Evolutionary conservation across 2,113 vertebrate genomes (phyloP), one percentile per base, ranked within the genome.

Genomic region (Numenius arquata): DNA sequence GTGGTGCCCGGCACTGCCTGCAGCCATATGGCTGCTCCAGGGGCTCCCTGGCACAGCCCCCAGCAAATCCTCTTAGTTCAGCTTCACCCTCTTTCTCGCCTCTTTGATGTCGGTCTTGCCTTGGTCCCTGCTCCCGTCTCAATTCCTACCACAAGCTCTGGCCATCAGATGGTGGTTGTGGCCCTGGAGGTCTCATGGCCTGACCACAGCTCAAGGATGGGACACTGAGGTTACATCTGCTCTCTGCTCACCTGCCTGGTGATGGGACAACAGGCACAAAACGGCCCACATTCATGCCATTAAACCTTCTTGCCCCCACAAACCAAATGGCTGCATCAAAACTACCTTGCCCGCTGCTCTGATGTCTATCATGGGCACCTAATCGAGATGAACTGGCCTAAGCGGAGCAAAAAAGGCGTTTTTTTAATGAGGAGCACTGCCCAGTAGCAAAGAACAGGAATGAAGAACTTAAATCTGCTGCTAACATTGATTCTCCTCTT

Each of bases 51-150:
- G 94, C 93, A 95, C 81, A 70, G 87, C 62, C 89, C 36, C 34
- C 85, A 62, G 89, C 81, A 97, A 97, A 97, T 97, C 95, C 95
- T 95, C 93, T 97, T 96, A 97, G 91, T 93, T 96, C 94, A 76
- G 93, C 96, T 95, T 97, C 81, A 27, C 48, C 77, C 66, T 85
- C 62, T 75, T 93, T 85, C 84, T 80, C 52, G 63, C 36, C n/a
- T 80, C 79, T 95, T 93, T 95, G 81, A 93, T 97, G 89, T 58
- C 0, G 0, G 27, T 34, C 50, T 68, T 85, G 89, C 43, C 48
- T 85, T 23, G 61, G 40, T 72, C 15, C 43, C 56, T 21, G 48
- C 36, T 75, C 65, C 43, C 5, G n/a, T 36, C 86, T 78, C 91
- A 65, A 25, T 72, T 89, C 84, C 48, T 43, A 15, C 25, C 0